Evolutionary conservation across 2,888 invertebrate species (phyloP).

Genomic region (Conomelus anceps): DNA sequence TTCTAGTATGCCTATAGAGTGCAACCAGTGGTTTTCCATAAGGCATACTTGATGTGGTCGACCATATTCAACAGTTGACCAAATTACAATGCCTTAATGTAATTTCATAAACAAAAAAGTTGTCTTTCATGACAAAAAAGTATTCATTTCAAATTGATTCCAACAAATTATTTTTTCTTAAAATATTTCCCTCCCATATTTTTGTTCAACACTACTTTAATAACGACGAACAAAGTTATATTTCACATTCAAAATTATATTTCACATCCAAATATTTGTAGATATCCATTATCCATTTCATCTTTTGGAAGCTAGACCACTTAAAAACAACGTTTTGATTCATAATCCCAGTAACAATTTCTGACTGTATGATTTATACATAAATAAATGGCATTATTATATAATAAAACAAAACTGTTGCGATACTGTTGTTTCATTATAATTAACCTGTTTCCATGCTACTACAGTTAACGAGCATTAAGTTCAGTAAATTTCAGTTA

Average conservation of each 20-base stretch:
- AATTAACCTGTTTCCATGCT: background rate
- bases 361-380: background rate
- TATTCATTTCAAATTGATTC: background rate
- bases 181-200: background rate
- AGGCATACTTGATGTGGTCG: background rate
- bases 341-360: background rate
- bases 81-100: background rate
- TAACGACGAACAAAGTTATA: background rate
- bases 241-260: background rate
- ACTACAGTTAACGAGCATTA: background rate
- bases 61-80: background rate
- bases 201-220: background rate
- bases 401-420: background rate
- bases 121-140: background rate
- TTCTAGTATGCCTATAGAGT: background rate
- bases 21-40: background rate
- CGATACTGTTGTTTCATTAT: background rate
- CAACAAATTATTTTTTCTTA: background rate
- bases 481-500: background rate
- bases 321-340: background rate
- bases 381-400: background rate
- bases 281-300: background rate
- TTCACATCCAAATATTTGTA: background rate
- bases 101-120: background rate
- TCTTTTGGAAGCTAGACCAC: background rate